phyloP scores from a whole-genome alignment of 2,888 invertebrate genomes.

The Nemapogon koenigi region DNA sequence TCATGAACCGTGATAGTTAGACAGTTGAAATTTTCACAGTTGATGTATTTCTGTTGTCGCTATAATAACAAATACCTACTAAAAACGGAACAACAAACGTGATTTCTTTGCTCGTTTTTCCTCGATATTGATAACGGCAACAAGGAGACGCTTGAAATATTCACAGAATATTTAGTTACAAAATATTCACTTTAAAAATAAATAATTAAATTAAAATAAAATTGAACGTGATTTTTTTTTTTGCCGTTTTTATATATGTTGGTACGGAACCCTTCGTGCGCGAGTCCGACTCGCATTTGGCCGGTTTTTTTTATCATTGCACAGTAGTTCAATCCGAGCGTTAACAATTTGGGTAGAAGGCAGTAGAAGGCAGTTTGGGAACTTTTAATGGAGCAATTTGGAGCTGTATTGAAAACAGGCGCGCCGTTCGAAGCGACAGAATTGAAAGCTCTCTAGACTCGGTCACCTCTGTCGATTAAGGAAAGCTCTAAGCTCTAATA shows the following conservation, averaged over 20 bases:
- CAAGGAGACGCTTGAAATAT: neutral
- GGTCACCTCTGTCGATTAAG: conserved; percentile 27
- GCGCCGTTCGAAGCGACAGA: conserved; percentile 20
- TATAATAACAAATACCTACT: too few relatives aligned
- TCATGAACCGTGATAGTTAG: too few relatives aligned
- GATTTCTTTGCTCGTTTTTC: too few relatives aligned
- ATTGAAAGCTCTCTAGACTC: conserved; percentile 18
- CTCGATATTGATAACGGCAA: too few relatives aligned
- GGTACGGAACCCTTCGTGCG: too few relatives aligned
- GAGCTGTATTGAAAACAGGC: conserved; percentile 42
- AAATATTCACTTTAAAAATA: too few relatives aligned
- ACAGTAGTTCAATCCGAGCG: conserved; percentile 25
- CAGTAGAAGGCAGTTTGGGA: too few relatives aligned
- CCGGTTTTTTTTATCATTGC: conserved; percentile 26
- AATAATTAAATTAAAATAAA: neutral
- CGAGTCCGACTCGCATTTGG: conserved; percentile 38
- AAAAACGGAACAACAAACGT: too few relatives aligned
- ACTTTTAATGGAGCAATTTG: conserved; percentile 52
- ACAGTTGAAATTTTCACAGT: too few relatives aligned
- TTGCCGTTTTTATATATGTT: neutral
- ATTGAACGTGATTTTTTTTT: neutral
- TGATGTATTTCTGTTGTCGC: too few relatives aligned
- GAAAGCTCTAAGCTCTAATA: too few relatives aligned
- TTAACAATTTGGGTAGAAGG: conserved; percentile 34
- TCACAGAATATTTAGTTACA: neutral